Conservation (phyloP, 2,797 vertebrate genomes). For the Urophycis tenuis region DNA sequence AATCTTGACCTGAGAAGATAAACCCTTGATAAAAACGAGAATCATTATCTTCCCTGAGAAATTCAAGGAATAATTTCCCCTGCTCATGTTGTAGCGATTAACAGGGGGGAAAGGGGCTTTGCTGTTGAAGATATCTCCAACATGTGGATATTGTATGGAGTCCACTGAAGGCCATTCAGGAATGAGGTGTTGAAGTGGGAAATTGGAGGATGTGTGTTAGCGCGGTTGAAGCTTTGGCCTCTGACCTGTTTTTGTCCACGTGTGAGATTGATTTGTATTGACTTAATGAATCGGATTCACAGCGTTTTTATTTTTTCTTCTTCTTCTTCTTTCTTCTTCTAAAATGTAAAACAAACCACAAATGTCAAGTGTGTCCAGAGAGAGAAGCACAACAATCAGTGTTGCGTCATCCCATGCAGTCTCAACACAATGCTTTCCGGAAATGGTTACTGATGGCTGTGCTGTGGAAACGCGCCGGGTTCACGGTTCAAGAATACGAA, state of each 20-base stretch:
- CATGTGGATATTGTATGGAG: background rate
- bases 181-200: background rate
- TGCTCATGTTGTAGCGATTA: conserved; percentile 66
- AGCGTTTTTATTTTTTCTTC: too few species aligned
- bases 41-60: conserved; percentile 72
- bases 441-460: background rate
- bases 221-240: background rate
- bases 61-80: conserved; percentile 66
- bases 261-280: background rate
- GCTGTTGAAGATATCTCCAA: conserved; percentile 59
- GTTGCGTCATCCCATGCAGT: background rate
- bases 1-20: conserved; percentile 77
- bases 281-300: too few species aligned
- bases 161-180: background rate
- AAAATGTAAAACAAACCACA: too few species aligned
- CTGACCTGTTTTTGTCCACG: background rate
- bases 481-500: background rate
- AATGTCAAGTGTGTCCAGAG: background rate
- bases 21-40: conserved; percentile 77
- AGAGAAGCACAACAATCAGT: background rate
- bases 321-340: too few species aligned
- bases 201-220: background rate
- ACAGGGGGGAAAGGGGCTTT: conserved; percentile 52
- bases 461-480: background rate
- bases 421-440: background rate